Percentiles rank a stretch among this genome's conserved stretches.
phyloP scores from a whole-genome alignment of 1,140 invertebrate genomes.

The Dendrolimus kikuchii region DNA sequence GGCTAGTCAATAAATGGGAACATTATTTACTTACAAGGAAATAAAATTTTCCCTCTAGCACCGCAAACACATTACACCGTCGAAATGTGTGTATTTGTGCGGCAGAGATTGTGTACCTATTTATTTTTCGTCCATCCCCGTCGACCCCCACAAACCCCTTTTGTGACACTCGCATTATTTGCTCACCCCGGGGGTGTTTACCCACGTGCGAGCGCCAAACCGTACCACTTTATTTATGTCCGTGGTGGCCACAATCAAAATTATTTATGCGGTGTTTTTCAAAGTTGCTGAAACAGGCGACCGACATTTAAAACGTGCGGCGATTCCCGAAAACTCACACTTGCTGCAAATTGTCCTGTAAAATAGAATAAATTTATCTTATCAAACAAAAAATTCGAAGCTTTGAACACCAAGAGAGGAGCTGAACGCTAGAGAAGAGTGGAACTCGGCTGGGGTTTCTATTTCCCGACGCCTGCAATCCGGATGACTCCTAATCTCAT shows the following conservation, averaged over 20 bases:
- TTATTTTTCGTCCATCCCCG: constrained; percentile 37
- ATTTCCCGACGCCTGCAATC: too few relatives aligned
- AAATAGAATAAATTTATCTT: too few relatives aligned
- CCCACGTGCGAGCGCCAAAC: constrained; percentile 36
- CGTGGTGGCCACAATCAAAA: constrained; percentile 44
- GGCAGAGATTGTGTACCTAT: constrained; percentile 50
- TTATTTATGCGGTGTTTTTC: constrained; percentile 47
- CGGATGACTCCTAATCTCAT: too few relatives aligned
- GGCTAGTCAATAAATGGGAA: too few relatives aligned
- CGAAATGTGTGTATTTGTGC: constrained; percentile 45
- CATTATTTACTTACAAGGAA: constrained; percentile 26
- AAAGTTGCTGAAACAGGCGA: too few relatives aligned
- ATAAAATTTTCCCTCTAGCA: constrained; percentile 29
- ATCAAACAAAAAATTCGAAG: too few relatives aligned
- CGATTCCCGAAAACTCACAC: too few relatives aligned
- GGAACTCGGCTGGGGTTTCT: too few relatives aligned
- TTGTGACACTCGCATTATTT: constrained; percentile 47
- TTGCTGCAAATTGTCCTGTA: too few relatives aligned
- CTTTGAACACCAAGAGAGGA: too few relatives aligned
- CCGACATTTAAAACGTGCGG: too few relatives aligned
- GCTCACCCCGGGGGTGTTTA: constrained; percentile 31
- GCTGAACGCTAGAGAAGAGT: too few relatives aligned
- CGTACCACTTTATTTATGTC: constrained; percentile 45
- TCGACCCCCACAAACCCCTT: constrained; percentile 5
- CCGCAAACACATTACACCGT: constrained; percentile 54